Percentiles rank a stretch among this genome's conserved stretches.
Evolutionary conservation across 2,888 invertebrate genomes (phyloP).

Genomic region (Scaptodrosophila latifasciaeformis): DNA sequence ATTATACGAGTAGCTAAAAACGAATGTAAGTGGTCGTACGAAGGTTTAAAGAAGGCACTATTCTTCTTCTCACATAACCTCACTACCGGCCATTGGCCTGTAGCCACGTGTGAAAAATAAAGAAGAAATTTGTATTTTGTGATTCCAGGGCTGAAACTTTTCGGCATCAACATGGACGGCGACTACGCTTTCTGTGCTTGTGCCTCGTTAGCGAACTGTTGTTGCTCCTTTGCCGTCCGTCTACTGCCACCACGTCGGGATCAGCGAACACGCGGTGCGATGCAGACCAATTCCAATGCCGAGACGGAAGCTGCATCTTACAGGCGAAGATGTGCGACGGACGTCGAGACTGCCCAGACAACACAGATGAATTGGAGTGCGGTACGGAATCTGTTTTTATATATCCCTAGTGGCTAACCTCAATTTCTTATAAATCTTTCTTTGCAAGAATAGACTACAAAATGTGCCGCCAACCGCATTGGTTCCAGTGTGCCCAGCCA

Average conservation of each 20-base stretch:
- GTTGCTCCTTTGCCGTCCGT: constrained; percentile 50
- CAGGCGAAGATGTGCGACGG: constrained; percentile 71
- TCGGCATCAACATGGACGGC: not conserved
- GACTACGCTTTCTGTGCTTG: constrained; percentile 20
- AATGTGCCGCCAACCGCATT: constrained; percentile 71
- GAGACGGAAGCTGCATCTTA: constrained; percentile 73
- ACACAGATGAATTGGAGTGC: constrained; percentile 72
- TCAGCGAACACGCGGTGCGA: constrained; percentile 59
- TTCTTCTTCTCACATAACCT: not conserved
- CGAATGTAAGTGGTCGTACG: not conserved
- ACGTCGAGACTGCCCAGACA: constrained; percentile 69
- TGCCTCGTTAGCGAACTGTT: constrained; percentile 34
- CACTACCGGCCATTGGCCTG: not conserved
- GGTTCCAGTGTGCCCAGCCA: constrained; percentile 70
- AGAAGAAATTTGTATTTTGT: not conserved
- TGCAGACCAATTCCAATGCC: constrained; percentile 77
- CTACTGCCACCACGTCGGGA: constrained; percentile 46
- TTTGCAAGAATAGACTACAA: constrained; percentile 53
- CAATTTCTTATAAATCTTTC: not conserved
- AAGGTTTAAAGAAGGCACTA: too few species aligned
- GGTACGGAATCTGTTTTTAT: constrained; percentile 42
- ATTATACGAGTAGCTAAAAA: too few species aligned
- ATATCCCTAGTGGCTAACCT: not conserved
- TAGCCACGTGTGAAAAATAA: constrained; percentile 32
- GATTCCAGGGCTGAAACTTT: constrained; percentile 22